phyloP scores from a whole-genome alignment of 2,888 invertebrate species.

The Steinernema hermaphroditum region DNA sequence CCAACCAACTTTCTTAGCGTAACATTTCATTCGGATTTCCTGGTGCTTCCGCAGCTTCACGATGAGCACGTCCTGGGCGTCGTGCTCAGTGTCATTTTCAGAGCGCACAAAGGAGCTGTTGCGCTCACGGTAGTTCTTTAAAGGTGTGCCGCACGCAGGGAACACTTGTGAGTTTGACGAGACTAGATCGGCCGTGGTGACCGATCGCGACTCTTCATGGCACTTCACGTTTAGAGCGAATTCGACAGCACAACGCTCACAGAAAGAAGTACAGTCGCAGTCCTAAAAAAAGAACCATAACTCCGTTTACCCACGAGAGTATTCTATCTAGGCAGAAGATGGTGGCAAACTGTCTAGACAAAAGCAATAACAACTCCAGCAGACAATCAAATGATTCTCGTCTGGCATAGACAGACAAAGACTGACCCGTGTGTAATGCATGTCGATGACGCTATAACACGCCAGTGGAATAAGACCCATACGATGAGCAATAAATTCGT shows the following conservation, averaged over 20 bases:
- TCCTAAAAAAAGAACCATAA: conserved; percentile 73
- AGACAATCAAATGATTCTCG: no score
- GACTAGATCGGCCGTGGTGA: conserved; percentile 88
- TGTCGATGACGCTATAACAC: conserved; percentile 90
- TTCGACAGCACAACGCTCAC: conserved; percentile 94
- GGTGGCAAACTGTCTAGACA: neutral
- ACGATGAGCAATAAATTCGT: conserved; percentile 95
- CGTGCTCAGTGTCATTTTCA: conserved; percentile 42
- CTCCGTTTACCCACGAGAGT: no score
- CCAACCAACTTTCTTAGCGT: conserved; percentile 91
- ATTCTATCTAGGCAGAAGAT: neutral
- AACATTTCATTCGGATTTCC: conserved; percentile 88
- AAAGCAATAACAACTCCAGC: conserved; percentile 56
- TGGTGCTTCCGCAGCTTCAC: conserved; percentile 81
- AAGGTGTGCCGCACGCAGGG: conserved; percentile 4
- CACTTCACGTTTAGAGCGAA: conserved; percentile 95
- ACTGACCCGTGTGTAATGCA: conserved; percentile 87
- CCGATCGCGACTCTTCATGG: conserved; percentile 86
- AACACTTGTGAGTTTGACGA: neutral
- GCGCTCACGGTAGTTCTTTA: neutral
- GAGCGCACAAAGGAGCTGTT: conserved; percentile 31
- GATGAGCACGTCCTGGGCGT: conserved; percentile 74
- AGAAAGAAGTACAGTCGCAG: conserved; percentile 95
- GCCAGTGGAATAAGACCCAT: conserved; percentile 89
- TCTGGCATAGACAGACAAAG: no score